Conservation (phyloP, 2,113 vertebrate genomes). For the Megaceryle maxima region DNA sequence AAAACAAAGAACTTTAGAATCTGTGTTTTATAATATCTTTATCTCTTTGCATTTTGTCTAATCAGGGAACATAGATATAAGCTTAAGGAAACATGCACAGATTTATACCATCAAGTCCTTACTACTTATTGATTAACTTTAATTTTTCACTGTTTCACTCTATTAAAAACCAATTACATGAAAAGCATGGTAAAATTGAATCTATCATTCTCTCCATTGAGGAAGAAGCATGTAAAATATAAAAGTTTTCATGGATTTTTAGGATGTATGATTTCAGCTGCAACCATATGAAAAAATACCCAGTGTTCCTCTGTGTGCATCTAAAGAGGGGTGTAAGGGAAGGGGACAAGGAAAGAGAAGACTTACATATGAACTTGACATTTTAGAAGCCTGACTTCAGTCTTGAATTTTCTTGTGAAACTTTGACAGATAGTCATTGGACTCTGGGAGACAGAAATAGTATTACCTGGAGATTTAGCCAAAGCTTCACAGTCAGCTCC, state of each 20-base stretch:
- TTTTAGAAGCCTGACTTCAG: neutral
- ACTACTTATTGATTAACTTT: neutral
- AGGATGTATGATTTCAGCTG: neutral
- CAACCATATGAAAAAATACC: neutral
- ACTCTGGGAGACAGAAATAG: neutral
- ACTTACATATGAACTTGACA: neutral
- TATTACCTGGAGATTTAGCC: neutral
- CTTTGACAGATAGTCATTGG: neutral
- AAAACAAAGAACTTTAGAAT: neutral
- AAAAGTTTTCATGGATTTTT: neutral
- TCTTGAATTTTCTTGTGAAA: neutral
- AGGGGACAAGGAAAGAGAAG: neutral
- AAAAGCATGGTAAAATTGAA: accelerated
- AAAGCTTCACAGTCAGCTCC: neutral
- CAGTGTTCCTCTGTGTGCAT: neutral
- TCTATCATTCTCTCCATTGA: neutral
- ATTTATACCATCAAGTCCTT: neutral
- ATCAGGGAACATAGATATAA: neutral
- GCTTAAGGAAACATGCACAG: neutral
- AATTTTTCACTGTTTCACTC: neutral
- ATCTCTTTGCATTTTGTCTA: neutral
- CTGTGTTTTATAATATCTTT: neutral
- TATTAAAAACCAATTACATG: neutral
- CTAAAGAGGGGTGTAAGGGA: neutral
- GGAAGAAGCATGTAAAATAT: accelerated